phyloP scores from a whole-genome alignment of 2,113 vertebrate species.

The Nymphicus hollandicus region DNA sequence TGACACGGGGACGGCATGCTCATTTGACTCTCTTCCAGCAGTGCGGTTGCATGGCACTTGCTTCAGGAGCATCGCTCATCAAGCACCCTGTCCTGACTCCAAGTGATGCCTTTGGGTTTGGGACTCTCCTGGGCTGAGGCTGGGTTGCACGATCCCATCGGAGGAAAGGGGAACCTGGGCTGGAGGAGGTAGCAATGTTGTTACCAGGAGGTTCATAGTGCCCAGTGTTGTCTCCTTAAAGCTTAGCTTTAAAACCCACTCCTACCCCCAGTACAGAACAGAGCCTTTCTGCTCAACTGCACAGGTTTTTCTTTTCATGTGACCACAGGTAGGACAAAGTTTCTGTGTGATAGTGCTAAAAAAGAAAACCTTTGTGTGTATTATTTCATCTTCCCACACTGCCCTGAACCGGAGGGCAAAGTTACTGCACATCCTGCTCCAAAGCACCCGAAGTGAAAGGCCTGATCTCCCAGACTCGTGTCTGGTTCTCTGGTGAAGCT shows the following conservation, averaged over 20 bases:
- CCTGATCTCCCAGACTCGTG: neutral
- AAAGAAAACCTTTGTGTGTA: neutral
- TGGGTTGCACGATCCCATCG: no score
- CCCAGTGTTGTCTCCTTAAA: neutral
- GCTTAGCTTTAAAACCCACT: neutral
- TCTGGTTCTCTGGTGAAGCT: neutral
- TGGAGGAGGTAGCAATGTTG: neutral
- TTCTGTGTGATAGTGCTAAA: neutral
- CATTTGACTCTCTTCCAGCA: constrained; percentile 1
- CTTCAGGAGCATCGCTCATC: constrained; percentile 5
- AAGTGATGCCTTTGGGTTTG: neutral
- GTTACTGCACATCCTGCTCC: accelerated
- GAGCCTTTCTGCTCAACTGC: neutral
- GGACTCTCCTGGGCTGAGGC: neutral
- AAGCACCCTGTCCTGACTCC: neutral
- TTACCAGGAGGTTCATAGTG: neutral
- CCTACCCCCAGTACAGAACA: neutral
- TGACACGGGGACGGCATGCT: constrained; percentile 72
- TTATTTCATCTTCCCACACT: neutral
- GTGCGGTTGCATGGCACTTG: neutral
- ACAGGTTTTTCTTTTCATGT: neutral
- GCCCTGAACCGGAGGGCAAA: neutral
- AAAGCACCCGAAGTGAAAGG: accelerated
- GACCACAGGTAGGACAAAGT: neutral
- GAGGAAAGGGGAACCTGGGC: neutral